These are phyloP conservation scores for Aythya baeri DNA, from an alignment of 2,113 vertebrate species.

Conservation along the genomic window DNA sequence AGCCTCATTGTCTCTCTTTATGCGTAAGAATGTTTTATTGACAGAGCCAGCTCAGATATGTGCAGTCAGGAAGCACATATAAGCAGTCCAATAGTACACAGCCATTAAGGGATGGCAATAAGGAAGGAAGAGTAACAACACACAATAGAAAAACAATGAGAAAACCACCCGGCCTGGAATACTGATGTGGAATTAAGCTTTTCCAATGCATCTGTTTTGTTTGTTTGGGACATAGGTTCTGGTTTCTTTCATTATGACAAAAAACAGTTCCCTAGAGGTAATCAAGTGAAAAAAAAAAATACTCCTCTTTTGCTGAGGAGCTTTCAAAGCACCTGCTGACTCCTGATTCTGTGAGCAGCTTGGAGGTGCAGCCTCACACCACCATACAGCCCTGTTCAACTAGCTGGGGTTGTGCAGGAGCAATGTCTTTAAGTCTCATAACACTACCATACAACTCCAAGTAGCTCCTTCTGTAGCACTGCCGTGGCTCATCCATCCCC, in stretches of 20 bases:
- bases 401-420: not conserved
- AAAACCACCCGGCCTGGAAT: not conserved
- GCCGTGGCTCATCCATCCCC: accelerated
- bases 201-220: accelerated
- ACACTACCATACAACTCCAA: accelerated
- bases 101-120: not conserved
- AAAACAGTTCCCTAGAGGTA: not conserved
- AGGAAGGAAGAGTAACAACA: not conserved
- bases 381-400: not conserved
- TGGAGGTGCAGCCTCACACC: not conserved
- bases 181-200: not conserved
- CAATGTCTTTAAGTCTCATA: accelerated
- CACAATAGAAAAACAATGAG: accelerated
- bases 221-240: not conserved
- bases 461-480: accelerated
- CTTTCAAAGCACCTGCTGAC: not conserved
- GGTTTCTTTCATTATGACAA: accelerated
- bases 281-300: not conserved
- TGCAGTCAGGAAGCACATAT: not conserved
- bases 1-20: not conserved
- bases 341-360: not conserved
- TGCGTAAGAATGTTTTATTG: not conserved
- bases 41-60: not conserved
- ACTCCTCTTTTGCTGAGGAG: accelerated
- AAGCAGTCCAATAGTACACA: not conserved